A percentile compares a stretch with the other conserved stretches of the same genome.
These are phyloP conservation scores for Gallinago undulata DNA, from an alignment of 2,113 vertebrate genomes.

Conservation along the genomic window DNA sequence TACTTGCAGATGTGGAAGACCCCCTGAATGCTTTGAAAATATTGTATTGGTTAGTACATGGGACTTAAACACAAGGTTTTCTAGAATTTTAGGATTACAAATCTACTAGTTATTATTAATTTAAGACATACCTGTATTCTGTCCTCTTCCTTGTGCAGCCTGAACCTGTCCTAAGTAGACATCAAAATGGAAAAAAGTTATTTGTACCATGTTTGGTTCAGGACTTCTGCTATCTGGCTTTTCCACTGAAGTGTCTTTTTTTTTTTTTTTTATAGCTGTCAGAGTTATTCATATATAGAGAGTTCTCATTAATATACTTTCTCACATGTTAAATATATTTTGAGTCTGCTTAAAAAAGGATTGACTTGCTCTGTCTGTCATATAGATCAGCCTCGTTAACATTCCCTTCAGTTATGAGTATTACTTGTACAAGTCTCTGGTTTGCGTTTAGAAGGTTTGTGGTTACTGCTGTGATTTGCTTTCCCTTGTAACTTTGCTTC, in stretches of 20 bases:
- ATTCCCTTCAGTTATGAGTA: not conserved
- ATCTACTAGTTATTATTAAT: not conserved
- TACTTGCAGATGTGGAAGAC: slow-evolving; percentile 70
- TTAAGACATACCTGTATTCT: slow-evolving; percentile 77
- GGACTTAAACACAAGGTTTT: not conserved
- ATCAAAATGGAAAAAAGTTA: slow-evolving; percentile 48
- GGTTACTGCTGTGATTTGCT: not conserved
- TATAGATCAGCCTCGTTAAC: not conserved
- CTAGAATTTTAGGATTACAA: slow-evolving; percentile 18
- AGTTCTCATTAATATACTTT: not conserved
- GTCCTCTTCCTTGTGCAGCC: slow-evolving; percentile 75
- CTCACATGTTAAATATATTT: not conserved
- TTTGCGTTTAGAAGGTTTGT: not conserved
- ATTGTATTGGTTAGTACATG: slow-evolving; percentile 52
- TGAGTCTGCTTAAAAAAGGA: not conserved
- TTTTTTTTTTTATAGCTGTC: not conserved
- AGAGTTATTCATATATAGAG: not conserved
- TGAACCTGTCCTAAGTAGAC: slow-evolving; percentile 81
- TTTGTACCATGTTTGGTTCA: not conserved
- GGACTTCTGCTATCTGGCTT: not conserved
- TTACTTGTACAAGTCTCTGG: not conserved
- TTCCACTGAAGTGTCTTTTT: not conserved
- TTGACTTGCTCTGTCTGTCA: not conserved
- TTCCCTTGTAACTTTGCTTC: not conserved
- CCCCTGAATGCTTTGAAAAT: slow-evolving; percentile 85